Conservation (phyloP, 2,113 vertebrate genomes). For the Nerophis lumbriciformis region DNA sequence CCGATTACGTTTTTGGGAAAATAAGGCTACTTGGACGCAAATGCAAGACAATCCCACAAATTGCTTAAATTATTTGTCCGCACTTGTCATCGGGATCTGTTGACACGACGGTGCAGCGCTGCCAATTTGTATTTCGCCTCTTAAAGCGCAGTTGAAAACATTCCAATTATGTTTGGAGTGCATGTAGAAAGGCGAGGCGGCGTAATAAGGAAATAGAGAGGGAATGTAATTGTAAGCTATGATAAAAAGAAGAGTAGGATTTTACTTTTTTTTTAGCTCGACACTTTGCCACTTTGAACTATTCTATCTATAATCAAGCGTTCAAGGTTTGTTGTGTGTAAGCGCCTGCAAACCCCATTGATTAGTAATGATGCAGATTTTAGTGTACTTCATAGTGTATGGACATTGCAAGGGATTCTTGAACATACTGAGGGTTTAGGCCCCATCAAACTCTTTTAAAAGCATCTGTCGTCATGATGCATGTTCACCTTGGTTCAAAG, state of each 20-base stretch:
- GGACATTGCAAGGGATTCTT: too few relatives aligned
- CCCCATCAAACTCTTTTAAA: neutral
- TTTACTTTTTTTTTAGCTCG: neutral
- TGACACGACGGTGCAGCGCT: conserved; percentile 7
- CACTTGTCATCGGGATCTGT: conserved; percentile 21
- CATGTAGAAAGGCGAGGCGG: neutral
- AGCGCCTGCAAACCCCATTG: too few relatives aligned
- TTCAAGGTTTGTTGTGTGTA: too few relatives aligned
- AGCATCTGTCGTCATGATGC: conserved; percentile 9
- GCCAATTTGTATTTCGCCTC: conserved; percentile 9
- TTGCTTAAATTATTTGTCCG: conserved; percentile 37
- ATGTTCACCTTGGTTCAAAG: neutral
- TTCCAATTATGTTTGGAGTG: conserved; percentile 14
- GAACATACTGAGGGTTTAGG: too few relatives aligned
- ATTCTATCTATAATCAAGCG: too few relatives aligned
- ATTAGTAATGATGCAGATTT: too few relatives aligned
- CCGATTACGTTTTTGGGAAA: conserved; percentile 21
- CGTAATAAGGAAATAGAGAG: neutral
- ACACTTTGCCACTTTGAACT: too few relatives aligned
- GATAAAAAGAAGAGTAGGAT: neutral
- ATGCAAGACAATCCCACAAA: conserved; percentile 31
- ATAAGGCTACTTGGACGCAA: conserved; percentile 27
- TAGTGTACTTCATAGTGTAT: too few relatives aligned
- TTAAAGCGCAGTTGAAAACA: conserved; percentile 23
- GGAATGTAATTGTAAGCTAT: conserved; percentile 2